A percentile compares a stretch with the other conserved stretches of the same genome.
Conservation (phyloP, 2,113 vertebrate genomes). For the Pseudorectes ferrugineus region DNA sequence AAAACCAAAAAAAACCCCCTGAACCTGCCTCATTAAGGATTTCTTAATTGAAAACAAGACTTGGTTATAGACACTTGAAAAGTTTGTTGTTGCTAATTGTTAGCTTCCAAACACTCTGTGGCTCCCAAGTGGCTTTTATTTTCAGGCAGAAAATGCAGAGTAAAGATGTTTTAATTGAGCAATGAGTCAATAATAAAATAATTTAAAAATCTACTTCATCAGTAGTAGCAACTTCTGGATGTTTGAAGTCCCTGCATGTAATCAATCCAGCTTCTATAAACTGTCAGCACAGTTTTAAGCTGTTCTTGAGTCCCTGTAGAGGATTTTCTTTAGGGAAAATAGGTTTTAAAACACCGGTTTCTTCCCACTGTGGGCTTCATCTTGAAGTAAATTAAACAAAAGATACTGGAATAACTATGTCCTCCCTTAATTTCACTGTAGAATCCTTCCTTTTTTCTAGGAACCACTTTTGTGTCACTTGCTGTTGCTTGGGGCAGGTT, state of each 20-base stretch:
- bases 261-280: background rate
- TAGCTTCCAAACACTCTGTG: background rate
- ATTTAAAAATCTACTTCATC: background rate
- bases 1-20: background rate
- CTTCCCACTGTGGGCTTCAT: background rate
- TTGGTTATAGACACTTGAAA: background rate
- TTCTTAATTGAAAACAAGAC: background rate
- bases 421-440: background rate
- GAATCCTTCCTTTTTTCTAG: background rate
- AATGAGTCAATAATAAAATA: background rate
- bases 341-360: background rate
- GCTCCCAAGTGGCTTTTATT: background rate
- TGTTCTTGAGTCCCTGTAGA: background rate
- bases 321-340: background rate
- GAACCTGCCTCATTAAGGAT: background rate
- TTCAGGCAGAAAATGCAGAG: background rate
- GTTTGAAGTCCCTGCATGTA: background rate
- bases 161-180: background rate
- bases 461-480: background rate
- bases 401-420: background rate
- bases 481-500: background rate
- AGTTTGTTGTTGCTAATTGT: background rate
- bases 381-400: background rate
- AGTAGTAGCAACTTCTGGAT: background rate
- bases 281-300: background rate